These are phyloP conservation scores for Cryptops parisi DNA, from an alignment of 2,888 invertebrate genomes.

Conservation along the genomic window DNA sequence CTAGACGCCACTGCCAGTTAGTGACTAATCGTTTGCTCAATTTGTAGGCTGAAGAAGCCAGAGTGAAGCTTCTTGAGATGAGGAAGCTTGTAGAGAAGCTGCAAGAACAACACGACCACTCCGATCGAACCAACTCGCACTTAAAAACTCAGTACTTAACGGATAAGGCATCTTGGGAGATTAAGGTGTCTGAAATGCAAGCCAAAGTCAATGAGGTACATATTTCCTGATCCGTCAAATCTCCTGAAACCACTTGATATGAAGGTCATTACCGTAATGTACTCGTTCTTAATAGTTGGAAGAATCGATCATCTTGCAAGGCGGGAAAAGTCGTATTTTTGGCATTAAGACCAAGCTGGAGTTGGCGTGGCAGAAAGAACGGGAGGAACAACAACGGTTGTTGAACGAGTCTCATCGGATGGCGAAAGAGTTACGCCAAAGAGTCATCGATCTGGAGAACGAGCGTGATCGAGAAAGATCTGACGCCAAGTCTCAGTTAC, in stretches of 20 bases:
- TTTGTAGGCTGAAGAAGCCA: conserved; percentile 50
- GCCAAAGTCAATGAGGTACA: conserved; percentile 66
- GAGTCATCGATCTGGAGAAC: conserved; percentile 51
- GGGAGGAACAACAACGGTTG: conserved; percentile 79
- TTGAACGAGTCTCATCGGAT: conserved; percentile 71
- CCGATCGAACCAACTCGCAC: conserved; percentile 63
- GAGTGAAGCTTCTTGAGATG: conserved; percentile 65
- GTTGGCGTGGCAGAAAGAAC: conserved; percentile 84
- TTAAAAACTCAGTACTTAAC: conserved; percentile 79
- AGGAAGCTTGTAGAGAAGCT: conserved; percentile 72
- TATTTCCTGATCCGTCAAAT: neutral
- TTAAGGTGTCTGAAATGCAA: conserved; percentile 73
- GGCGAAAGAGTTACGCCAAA: conserved; percentile 52
- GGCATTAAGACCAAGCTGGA: conserved; percentile 77
- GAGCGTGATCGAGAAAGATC: conserved; percentile 77
- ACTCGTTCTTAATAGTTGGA: conserved; percentile 45
- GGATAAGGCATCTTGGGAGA: conserved; percentile 69
- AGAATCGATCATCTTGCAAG: conserved; percentile 69
- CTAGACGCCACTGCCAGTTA: too few species aligned
- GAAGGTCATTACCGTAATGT: neutral
- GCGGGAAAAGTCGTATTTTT: conserved; percentile 61
- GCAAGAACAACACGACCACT: conserved; percentile 76
- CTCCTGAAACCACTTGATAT: neutral
- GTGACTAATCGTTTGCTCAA: too few species aligned
- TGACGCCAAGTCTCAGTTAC: conserved; percentile 69